A percentile compares a stretch with the other conserved stretches of the same genome.
These are phyloP conservation scores for Spodoptera litura DNA, from an alignment of 1,140 invertebrate species.

Conservation along the genomic window DNA sequence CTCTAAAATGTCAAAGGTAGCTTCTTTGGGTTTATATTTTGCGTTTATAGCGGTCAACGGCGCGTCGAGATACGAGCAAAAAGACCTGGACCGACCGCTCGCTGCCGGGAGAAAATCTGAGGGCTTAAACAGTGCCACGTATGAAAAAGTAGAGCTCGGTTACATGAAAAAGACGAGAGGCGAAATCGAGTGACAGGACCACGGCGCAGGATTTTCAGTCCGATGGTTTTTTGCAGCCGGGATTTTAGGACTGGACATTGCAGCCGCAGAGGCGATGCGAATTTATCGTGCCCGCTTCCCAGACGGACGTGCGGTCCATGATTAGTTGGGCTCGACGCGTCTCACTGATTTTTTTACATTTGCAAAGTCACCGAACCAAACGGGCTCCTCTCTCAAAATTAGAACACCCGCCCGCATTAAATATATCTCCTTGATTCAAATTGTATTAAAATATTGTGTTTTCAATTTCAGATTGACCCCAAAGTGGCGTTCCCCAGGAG, in stretches of 20 bases:
- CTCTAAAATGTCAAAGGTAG: constrained; percentile 84
- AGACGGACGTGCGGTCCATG: constrained; percentile 68
- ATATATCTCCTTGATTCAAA: constrained; percentile 17
- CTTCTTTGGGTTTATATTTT: constrained; percentile 85
- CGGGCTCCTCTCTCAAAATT: constrained; percentile 19
- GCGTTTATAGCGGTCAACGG: constrained; percentile 83
- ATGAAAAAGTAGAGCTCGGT: constrained; percentile 84
- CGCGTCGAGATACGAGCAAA: constrained; percentile 79
- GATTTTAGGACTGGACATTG: constrained; percentile 75
- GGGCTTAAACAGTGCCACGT: constrained; percentile 84
- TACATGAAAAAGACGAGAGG: constrained; percentile 85
- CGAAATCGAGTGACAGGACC: constrained; percentile 84
- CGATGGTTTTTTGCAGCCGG: constrained; percentile 78
- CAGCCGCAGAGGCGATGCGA: constrained; percentile 69
- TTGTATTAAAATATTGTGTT: constrained; percentile 44
- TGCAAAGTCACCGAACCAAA: constrained; percentile 18
- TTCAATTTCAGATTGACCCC: constrained; percentile 97
- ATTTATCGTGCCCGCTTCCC: constrained; percentile 73
- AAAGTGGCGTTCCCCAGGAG: constrained; percentile 99
- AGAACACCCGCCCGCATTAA: constrained; percentile 21
- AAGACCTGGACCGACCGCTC: constrained; percentile 73
- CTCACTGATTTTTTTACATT: constrained; percentile 66
- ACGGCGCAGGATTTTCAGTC: constrained; percentile 80
- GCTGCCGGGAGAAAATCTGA: constrained; percentile 82
- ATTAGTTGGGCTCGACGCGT: constrained; percentile 70